Evolutionary conservation across 1,140 invertebrate species (phyloP).

Genomic region (Brachionus rotundiformis): DNA sequence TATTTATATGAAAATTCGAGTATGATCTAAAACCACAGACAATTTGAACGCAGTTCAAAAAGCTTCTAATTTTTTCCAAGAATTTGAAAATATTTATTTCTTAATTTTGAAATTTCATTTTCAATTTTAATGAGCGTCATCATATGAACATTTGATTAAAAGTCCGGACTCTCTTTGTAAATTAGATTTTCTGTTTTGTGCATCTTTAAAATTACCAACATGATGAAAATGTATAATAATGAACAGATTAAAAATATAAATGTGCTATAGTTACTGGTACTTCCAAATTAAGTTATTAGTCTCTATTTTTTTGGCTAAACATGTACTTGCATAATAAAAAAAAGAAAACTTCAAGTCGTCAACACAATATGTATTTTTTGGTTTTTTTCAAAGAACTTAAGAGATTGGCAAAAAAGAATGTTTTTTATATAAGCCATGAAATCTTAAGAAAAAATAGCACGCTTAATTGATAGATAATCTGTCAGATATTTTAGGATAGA

Average conservation of each 20-base stretch:
- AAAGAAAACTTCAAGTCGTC: constrained; percentile 7
- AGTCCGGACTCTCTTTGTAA: background rate
- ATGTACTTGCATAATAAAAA: background rate
- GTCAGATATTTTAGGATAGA: constrained; percentile 11
- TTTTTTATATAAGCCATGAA: constrained; percentile 25
- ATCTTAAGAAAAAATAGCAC: background rate
- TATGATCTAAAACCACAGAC: constrained; percentile 36
- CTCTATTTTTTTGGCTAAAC: background rate
- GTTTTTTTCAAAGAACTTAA: background rate
- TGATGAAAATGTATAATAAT: background rate
- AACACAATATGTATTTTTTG: background rate
- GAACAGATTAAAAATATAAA: background rate
- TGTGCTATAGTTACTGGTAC: background rate
- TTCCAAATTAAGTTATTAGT: background rate
- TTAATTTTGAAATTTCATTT: constrained; percentile 42
- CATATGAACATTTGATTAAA: background rate
- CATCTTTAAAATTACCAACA: background rate
- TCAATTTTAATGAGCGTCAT: constrained; percentile 11
- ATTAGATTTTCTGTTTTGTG: background rate
- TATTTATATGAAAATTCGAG: background rate
- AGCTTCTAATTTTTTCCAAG: background rate
- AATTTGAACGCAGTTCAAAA: constrained; percentile 20
- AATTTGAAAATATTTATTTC: background rate
- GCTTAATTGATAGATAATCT: background rate
- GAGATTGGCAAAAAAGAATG: background rate